Evolutionary conservation across 1,140 invertebrate genomes (phyloP), one percentile per base, ranked within the genome.

Genomic region (Drosophila nannoptera): DNA sequence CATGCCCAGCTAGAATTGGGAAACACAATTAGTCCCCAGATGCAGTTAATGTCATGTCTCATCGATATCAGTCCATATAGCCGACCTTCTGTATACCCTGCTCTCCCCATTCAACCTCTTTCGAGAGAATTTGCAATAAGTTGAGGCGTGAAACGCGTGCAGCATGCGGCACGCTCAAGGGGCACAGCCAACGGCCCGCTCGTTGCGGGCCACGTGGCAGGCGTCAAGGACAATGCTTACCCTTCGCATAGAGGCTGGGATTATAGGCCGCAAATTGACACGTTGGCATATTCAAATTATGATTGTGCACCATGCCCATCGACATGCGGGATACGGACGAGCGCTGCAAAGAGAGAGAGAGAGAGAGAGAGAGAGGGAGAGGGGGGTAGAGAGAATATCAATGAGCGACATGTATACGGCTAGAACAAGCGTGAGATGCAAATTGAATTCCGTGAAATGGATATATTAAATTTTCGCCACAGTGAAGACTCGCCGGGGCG

Each of bases 231-330:
- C 40, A 52, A 58, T 12, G 29, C 55, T 78, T 88, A 89, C 87
- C 87, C 86, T 89, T 88, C 33, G 87, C 69, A 76, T 88, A 87
- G 36, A 88, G 72, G 49, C 77, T 88, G 31, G 87, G 87, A 81
- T 87, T 88, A 81, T 88, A 89, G 54, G 82, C 77, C 49, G 84
- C 69, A 76, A 89, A 89, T 80, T 89, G 86, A 89, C 80, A 88
- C 73, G 88, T 73, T 78, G 87, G 86, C 83, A 88, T 88, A 78
- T 89, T 88, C 52, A 89, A 66, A 73, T 78, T 84, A 59, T 88
- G 70, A 59, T 88, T 75, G 55, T 88, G 78, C 31, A 87, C 78
- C 77, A 88, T 82, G 12, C 88, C 88, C 88, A 89, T 89, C 63
- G 88, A 89, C 88, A 89, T 89, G 16, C 88, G 78, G 16, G 88